Evolutionary conservation across 2,888 invertebrate species (phyloP).

Genomic region (Mesorhabditis belari): DNA sequence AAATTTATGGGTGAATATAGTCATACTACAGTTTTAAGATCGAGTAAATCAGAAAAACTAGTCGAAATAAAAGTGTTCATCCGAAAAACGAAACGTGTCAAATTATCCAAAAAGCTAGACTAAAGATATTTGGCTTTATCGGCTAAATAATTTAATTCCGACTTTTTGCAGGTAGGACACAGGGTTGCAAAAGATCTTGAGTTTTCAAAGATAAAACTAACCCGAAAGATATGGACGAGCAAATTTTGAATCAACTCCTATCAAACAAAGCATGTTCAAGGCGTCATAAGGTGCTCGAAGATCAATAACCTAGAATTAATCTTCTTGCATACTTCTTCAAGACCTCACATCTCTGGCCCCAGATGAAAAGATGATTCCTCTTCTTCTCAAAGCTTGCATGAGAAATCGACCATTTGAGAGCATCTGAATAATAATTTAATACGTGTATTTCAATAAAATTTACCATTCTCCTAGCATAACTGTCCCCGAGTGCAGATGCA

Average conservation of each 20-base stretch:
- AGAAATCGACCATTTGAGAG: conserved; percentile 36
- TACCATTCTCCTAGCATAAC: not conserved
- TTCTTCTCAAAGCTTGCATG: conserved; percentile 20
- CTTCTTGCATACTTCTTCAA: not conserved
- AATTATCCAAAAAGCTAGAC: too few relatives aligned
- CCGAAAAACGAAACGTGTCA: too few relatives aligned
- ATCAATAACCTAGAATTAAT: conserved; percentile 32
- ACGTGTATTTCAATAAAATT: conserved; percentile 4
- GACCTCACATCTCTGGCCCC: conserved; percentile 9
- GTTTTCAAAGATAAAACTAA: conserved; percentile 2
- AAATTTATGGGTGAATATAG: too few relatives aligned
- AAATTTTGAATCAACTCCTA: conserved; percentile 28
- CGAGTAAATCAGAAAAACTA: too few relatives aligned
- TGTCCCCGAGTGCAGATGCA: conserved; percentile 7
- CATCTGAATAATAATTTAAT: conserved; percentile 8
- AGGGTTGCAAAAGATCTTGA: too few relatives aligned
- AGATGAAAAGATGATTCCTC: conserved; percentile 39
- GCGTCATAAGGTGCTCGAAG: conserved; percentile 51
- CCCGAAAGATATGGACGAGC: conserved; percentile 39
- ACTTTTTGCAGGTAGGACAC: too few relatives aligned
- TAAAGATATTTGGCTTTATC: too few relatives aligned
- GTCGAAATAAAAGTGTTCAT: too few relatives aligned
- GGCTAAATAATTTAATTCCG: too few relatives aligned
- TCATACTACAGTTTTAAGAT: too few relatives aligned
- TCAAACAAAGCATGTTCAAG: conserved; percentile 48